phyloP scores from a whole-genome alignment of 2,113 vertebrate genomes.

The Paracanthobrama guichenoti region DNA sequence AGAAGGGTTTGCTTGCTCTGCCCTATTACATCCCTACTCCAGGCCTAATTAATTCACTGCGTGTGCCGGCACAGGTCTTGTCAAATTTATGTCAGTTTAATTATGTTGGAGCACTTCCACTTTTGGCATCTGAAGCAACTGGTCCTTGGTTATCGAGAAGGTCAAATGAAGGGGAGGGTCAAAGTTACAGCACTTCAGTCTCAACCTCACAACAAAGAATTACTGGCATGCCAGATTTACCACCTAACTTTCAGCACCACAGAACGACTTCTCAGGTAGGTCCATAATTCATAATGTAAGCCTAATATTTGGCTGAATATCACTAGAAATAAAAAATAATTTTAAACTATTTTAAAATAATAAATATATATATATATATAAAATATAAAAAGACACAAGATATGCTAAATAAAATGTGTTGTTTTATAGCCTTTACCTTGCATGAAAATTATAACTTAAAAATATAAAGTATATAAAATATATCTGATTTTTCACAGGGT shows the following conservation, averaged over 20 bases:
- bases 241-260: slow-evolving; percentile 37
- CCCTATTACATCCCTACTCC: slow-evolving; percentile 20
- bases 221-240: slow-evolving; percentile 15
- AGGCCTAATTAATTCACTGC: slow-evolving; percentile 25
- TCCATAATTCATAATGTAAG: neutral
- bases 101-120: slow-evolving; percentile 12
- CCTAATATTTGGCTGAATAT: neutral
- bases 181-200: neutral
- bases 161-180: slow-evolving; percentile 5
- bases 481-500: slow-evolving; percentile 72
- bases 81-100: slow-evolving; percentile 34
- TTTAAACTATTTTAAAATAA: neutral
- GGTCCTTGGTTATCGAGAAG: slow-evolving; percentile 15
- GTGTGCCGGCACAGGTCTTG: slow-evolving; percentile 34
- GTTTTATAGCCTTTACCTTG: neutral
- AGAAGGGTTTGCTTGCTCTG: neutral
- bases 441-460: neutral
- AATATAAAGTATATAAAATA: neutral
- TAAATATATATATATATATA: neutral
- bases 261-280: slow-evolving; percentile 43
- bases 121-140: slow-evolving; percentile 31
- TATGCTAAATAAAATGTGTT: neutral
- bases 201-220: slow-evolving; percentile 13
- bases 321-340: neutral
- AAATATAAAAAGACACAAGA: neutral